phyloP scores from a whole-genome alignment of 1,140 invertebrate genomes.

The Brachionus paranguensis region DNA sequence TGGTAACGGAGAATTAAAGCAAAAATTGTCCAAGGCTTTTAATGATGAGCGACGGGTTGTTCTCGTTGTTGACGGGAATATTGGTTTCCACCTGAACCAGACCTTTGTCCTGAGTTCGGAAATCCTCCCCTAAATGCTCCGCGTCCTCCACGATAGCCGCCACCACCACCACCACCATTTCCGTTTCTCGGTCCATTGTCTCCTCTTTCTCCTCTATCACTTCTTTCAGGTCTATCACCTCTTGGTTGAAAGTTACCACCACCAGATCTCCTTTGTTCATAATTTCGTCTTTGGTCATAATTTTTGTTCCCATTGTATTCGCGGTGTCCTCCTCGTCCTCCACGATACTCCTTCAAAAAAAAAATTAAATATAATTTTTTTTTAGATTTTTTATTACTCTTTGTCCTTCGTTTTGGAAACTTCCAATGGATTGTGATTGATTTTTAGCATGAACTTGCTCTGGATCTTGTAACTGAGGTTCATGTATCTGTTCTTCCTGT shows the following conservation, averaged over 20 bases:
- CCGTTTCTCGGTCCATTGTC: slow-evolving; percentile 10
- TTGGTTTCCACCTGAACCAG: neutral
- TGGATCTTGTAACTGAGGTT: neutral
- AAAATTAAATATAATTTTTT: neutral
- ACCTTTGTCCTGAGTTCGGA: slow-evolving; percentile 3
- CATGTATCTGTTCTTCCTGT: neutral
- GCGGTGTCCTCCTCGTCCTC: slow-evolving; percentile 1
- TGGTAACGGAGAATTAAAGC: neutral
- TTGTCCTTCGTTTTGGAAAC: neutral
- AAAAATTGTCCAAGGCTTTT: neutral
- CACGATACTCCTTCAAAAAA: neutral
- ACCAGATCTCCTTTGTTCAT: slow-evolving; percentile 10
- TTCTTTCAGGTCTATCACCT: neutral
- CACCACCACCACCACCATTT: neutral
- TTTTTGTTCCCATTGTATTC: slow-evolving; percentile 16
- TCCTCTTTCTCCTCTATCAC: neutral
- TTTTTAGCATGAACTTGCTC: neutral
- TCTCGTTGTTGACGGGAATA: neutral
- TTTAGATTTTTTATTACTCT: neutral
- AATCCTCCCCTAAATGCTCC: slow-evolving; percentile 3
- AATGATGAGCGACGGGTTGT: neutral
- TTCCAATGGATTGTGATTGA: neutral
- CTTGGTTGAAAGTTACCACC: slow-evolving; percentile 24
- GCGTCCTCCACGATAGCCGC: neutral
- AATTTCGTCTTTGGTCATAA: slow-evolving; percentile 28